A percentile compares a stretch with the other conserved stretches of the same genome.
phyloP scores from a whole-genome alignment of 92 coral and sea anemone species.

The Heliopora coerulea region DNA sequence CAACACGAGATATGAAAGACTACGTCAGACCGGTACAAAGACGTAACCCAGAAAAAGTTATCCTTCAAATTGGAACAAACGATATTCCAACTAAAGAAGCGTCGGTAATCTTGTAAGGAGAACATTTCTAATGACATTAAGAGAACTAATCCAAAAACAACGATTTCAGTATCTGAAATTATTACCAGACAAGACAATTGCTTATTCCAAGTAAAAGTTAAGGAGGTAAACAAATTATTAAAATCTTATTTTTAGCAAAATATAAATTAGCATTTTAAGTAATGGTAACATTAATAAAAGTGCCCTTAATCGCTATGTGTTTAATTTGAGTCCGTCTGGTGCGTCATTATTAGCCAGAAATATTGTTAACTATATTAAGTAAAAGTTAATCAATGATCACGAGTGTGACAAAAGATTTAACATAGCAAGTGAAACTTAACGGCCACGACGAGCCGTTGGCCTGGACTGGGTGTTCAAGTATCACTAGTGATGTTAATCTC shows the following conservation, averaged over 20 bases:
- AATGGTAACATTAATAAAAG: not conserved
- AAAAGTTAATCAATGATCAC: no score
- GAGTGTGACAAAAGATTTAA: no score
- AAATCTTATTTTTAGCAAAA: not conserved
- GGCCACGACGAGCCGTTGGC: no score
- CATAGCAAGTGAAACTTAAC: no score
- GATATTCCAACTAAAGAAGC: not conserved
- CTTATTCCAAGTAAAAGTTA: not conserved
- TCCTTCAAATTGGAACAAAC: not conserved
- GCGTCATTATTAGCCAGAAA: not conserved
- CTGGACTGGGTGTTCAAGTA: no score
- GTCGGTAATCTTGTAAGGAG: not conserved
- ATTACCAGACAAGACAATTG: not conserved
- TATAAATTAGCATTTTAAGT: no score
- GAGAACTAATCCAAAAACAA: not conserved
- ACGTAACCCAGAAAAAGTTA: not conserved
- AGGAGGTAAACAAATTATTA: not conserved
- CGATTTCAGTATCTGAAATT: not conserved
- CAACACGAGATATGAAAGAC: not conserved
- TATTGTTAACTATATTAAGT: not conserved
- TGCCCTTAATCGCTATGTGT: not conserved
- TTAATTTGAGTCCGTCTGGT: not conserved
- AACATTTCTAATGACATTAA: not conserved
- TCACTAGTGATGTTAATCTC: no score
- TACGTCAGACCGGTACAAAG: not conserved